Conservation (phyloP, 2,113 vertebrate species). For the Arvicanthis niloticus region DNA sequence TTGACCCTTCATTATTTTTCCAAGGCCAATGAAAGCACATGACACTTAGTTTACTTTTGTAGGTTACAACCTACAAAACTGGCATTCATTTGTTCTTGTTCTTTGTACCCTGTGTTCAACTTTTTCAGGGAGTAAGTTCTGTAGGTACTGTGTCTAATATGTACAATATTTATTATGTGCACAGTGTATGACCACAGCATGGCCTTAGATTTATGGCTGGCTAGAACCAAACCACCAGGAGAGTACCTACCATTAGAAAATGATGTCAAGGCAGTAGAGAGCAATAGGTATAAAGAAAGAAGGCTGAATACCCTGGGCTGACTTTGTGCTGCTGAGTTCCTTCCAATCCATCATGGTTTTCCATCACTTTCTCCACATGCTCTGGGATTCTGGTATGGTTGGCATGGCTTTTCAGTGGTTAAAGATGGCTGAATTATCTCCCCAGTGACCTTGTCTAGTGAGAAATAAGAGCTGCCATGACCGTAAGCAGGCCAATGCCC, state of each 20-base stretch:
- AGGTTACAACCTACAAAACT: background rate
- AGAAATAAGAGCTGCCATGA: background rate
- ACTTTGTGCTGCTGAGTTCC: background rate
- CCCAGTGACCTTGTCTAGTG: background rate
- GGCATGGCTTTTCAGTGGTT: background rate
- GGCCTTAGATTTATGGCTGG: background rate
- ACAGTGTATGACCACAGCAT: background rate
- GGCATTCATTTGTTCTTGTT: background rate
- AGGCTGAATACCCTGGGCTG: background rate
- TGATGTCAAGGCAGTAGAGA: background rate
- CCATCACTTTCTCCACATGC: background rate
- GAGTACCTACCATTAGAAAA: background rate
- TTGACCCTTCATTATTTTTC: background rate
- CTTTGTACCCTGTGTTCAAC: background rate
- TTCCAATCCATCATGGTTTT: constrained; percentile 9
- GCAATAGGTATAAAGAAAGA: background rate
- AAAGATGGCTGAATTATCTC: background rate
- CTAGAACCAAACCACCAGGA: background rate
- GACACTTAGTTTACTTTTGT: background rate
- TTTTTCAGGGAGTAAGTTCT: background rate
- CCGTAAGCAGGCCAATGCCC: background rate
- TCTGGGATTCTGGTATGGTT: background rate
- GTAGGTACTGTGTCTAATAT: background rate
- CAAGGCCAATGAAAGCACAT: background rate
- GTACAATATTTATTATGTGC: background rate